phyloP scores from a whole-genome alignment of 2,888 invertebrate genomes.

The Therioaphis trifolii region DNA sequence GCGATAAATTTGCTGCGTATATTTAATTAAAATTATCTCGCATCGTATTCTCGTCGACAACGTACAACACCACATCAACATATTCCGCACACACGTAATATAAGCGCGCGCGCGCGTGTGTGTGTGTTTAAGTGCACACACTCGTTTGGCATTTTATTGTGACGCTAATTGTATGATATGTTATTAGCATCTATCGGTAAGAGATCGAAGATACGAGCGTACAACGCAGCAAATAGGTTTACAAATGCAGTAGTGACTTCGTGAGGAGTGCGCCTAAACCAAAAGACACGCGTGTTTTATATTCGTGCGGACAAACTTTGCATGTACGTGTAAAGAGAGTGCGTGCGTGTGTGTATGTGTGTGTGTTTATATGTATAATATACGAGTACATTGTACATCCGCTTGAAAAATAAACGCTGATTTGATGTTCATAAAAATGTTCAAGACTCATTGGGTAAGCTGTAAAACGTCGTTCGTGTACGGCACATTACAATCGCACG shows the following conservation, averaged over 20 bases:
- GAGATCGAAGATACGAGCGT: neutral
- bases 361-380: neutral
- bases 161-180: slow-evolving; percentile 9
- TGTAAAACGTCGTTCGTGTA: slow-evolving; percentile 35
- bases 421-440: slow-evolving; percentile 32
- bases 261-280: neutral
- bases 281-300: neutral
- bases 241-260: slow-evolving; percentile 16
- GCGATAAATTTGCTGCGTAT: too few species aligned
- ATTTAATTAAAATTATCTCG: too few species aligned
- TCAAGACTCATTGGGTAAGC: slow-evolving; percentile 28
- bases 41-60: too few species aligned
- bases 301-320: slow-evolving; percentile 23
- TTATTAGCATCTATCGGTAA: slow-evolving; percentile 4
- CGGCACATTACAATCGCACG: neutral
- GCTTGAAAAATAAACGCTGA: slow-evolving; percentile 23
- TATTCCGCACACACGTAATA: too few species aligned
- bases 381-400: too few species aligned
- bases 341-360: neutral
- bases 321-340: neutral
- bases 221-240: neutral
- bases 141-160: slow-evolving; percentile 17
- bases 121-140: neutral
- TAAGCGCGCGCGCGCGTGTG: too few species aligned
- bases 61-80: too few species aligned